These are phyloP conservation scores for Notarius lentiginosus DNA, from an alignment of 2,113 vertebrate genomes.

Conservation along the genomic window DNA sequence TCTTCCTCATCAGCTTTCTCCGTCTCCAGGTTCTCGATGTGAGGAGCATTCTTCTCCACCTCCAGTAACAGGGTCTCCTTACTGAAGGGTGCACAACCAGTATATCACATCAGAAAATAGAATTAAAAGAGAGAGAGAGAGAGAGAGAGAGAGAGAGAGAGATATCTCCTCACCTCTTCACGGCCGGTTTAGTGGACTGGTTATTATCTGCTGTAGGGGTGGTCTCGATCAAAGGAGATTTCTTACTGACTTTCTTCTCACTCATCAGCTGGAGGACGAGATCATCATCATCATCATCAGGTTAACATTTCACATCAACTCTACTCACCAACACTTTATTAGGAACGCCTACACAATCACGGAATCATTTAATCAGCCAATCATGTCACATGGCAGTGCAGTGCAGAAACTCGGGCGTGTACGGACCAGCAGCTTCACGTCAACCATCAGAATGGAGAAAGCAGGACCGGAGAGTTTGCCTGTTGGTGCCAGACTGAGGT, in stretches of 20 bases:
- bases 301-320: background rate
- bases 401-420: no score
- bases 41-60: conserved; percentile 85
- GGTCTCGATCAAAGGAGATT: conserved; percentile 93
- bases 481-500: no score
- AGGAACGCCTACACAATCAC: no score
- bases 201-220: conserved; percentile 93
- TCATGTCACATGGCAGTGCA: no score
- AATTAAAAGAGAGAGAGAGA: background rate
- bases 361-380: no score
- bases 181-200: conserved; percentile 83
- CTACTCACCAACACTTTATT: no score
- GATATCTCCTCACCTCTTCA: conserved; percentile 79
- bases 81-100: conserved; percentile 62
- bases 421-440: no score
- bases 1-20: conserved; percentile 94
- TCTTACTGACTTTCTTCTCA: conserved; percentile 90
- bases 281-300: background rate
- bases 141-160: background rate
- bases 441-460: no score
- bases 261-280: conserved; percentile 80
- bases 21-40: conserved; percentile 89
- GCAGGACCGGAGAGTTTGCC: no score
- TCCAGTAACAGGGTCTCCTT: conserved; percentile 94
- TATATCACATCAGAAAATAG: background rate